Evolutionary conservation across 1,140 invertebrate species (phyloP).

Genomic region (Episyrphus balteatus): DNA sequence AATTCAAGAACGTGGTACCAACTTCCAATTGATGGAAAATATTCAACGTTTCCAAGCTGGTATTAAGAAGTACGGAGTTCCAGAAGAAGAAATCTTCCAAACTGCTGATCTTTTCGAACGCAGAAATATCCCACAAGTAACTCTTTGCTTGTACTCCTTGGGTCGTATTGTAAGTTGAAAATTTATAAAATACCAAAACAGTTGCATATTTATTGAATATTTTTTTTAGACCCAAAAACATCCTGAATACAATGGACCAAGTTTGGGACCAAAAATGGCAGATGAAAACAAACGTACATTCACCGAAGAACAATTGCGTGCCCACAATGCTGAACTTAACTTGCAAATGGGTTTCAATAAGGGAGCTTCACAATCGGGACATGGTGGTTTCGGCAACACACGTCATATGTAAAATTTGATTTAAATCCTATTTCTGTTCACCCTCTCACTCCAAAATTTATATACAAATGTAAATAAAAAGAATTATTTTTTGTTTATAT

Average conservation of each 20-base stretch:
- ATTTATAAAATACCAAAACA: too few relatives aligned
- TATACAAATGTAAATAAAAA: too few relatives aligned
- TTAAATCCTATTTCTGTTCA: too few relatives aligned
- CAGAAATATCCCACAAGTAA: slow-evolving; percentile 93
- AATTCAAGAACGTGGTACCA: slow-evolving; percentile 89
- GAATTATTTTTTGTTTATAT: too few relatives aligned
- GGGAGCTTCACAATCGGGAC: slow-evolving; percentile 74
- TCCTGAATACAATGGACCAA: slow-evolving; percentile 81
- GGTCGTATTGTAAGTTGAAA: slow-evolving; percentile 71
- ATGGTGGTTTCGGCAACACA: slow-evolving; percentile 89
- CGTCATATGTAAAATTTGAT: slow-evolving; percentile 67
- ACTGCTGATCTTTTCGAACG: slow-evolving; percentile 95
- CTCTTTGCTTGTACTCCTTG: slow-evolving; percentile 76
- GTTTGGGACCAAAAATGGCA: slow-evolving; percentile 86
- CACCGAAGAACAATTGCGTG: slow-evolving; percentile 87
- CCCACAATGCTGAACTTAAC: slow-evolving; percentile 80
- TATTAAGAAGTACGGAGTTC: slow-evolving; percentile 86
- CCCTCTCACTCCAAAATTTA: too few relatives aligned
- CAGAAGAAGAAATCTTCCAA: slow-evolving; percentile 96
- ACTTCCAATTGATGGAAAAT: slow-evolving; percentile 98
- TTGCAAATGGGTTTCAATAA: slow-evolving; percentile 97
- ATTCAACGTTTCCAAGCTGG: slow-evolving; percentile 92
- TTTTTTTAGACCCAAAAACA: slow-evolving; percentile 77
- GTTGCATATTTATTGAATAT: not conserved
- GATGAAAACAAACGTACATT: slow-evolving; percentile 89